Percentiles rank a stretch among this genome's conserved stretches.
Evolutionary conservation across 1,140 invertebrate species (phyloP).

Genomic region (Trichoplusia ni): DNA sequence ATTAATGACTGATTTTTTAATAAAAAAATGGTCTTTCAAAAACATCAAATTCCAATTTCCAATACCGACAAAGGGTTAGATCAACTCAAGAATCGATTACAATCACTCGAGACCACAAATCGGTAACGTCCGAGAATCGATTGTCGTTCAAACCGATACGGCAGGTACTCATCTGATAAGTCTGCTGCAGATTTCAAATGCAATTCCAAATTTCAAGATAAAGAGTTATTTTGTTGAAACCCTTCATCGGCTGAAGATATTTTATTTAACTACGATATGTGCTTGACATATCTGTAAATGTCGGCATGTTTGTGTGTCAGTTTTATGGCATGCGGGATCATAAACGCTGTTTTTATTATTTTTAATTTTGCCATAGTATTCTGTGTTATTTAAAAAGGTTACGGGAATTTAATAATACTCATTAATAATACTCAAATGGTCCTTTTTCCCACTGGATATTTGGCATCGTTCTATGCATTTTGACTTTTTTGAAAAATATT

Average conservation of each 20-base stretch:
- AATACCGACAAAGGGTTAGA: not conserved
- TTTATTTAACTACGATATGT: constrained; percentile 20
- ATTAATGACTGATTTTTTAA: too few species aligned
- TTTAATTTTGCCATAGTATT: not conserved
- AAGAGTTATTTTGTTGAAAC: too few species aligned
- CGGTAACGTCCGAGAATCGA: constrained; percentile 31
- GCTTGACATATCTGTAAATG: not conserved
- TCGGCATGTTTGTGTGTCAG: not conserved
- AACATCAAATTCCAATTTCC: not conserved
- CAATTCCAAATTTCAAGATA: constrained; percentile 60
- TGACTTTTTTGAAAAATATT: too few species aligned
- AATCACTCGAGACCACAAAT: constrained; percentile 5
- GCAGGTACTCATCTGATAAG: constrained; percentile 27
- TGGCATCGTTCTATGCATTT: too few species aligned
- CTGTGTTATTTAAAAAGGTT: not conserved
- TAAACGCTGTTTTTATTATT: not conserved
- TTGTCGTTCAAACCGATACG: constrained; percentile 32
- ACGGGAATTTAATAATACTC: too few species aligned
- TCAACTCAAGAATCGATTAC: constrained; percentile 11
- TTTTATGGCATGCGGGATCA: constrained; percentile 1
- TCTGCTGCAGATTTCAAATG: constrained; percentile 54
- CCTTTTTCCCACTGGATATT: too few species aligned
- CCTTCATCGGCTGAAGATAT: too few species aligned
- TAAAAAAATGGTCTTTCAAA: too few species aligned
- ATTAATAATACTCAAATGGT: too few species aligned